These are phyloP conservation scores for Telmatochromis sp. DNA, from an alignment of 2,113 vertebrate species.

Conservation along the genomic window DNA sequence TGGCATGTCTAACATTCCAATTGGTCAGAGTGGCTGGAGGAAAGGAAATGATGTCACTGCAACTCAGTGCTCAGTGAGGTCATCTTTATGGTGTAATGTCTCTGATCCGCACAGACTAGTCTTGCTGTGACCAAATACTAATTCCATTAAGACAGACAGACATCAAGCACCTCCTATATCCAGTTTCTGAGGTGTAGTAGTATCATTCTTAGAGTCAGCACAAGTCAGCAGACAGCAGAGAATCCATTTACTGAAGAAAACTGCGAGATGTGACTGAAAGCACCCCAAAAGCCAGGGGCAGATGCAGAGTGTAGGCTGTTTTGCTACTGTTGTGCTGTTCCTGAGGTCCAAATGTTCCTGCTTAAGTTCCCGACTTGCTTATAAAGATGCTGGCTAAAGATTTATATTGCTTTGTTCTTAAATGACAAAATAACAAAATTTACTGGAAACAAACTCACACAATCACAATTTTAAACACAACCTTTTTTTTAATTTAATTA, in stretches of 20 bases:
- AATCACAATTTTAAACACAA: not conserved
- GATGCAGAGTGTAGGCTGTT: not conserved
- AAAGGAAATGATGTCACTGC: constrained; percentile 50
- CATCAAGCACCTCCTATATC: not conserved
- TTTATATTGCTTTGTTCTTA: not conserved
- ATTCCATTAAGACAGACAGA: constrained; percentile 3
- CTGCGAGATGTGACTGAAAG: not conserved
- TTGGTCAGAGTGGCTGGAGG: constrained; percentile 7
- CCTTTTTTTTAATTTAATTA: rapidly evolving
- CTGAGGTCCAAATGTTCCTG: not conserved
- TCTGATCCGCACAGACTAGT: constrained; percentile 5
- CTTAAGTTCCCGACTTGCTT: not conserved
- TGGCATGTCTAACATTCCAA: constrained; percentile 24
- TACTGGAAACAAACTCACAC: not conserved
- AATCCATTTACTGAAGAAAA: not conserved
- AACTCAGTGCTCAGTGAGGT: constrained; percentile 33
- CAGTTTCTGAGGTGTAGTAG: not conserved
- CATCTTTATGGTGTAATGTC: constrained; percentile 44
- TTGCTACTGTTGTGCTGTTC: not conserved
- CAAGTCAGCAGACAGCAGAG: not conserved
- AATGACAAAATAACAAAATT: not conserved
- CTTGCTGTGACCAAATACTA: not conserved
- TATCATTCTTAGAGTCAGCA: not conserved
- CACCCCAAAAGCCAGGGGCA: not conserved
- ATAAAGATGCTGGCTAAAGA: not conserved